A percentile compares a stretch with the other conserved stretches of the same genome.
Conservation (phyloP, 2,888 invertebrate genomes). For the Ormyrus pomaceus region DNA sequence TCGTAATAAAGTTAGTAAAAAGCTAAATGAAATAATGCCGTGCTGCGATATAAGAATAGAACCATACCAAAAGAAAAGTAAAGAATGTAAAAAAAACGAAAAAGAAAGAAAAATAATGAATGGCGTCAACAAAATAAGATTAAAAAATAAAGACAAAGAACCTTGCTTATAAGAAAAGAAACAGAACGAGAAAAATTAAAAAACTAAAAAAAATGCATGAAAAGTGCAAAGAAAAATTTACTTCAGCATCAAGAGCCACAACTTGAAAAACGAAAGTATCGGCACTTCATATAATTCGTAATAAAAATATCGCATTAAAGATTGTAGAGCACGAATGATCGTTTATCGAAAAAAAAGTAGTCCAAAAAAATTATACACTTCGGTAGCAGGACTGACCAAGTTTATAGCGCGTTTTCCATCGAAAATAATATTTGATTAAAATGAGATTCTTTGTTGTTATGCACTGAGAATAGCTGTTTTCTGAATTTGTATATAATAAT, state of each 20-base stretch:
- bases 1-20: slow-evolving; percentile 65
- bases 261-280: slow-evolving; percentile 59
- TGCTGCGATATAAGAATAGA: slow-evolving; percentile 50
- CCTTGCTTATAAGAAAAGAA: slow-evolving; percentile 48
- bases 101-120: slow-evolving; percentile 20
- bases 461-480: not conserved
- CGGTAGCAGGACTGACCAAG: slow-evolving; percentile 69
- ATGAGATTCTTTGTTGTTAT: too few species aligned
- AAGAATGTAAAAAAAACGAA: slow-evolving; percentile 6
- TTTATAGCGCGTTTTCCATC: slow-evolving; percentile 59
- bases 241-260: slow-evolving; percentile 39
- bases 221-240: slow-evolving; percentile 48
- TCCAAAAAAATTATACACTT: slow-evolving; percentile 12
- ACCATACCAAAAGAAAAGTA: slow-evolving; percentile 21
- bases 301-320: slow-evolving; percentile 32
- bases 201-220: slow-evolving; percentile 41
- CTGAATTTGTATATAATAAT: slow-evolving; percentile 18
- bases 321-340: not conserved
- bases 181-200: slow-evolving; percentile 51
- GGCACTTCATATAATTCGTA: slow-evolving; percentile 63
- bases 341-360: slow-evolving; percentile 5
- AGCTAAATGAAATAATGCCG: slow-evolving; percentile 62
- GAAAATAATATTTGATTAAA: too few species aligned
- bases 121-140: not conserved
- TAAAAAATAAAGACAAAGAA: slow-evolving; percentile 49